Evolutionary conservation across 2,888 invertebrate genomes (phyloP), one percentile per base, ranked within the genome.

Genomic region (Drosophila kambysellisi): DNA sequence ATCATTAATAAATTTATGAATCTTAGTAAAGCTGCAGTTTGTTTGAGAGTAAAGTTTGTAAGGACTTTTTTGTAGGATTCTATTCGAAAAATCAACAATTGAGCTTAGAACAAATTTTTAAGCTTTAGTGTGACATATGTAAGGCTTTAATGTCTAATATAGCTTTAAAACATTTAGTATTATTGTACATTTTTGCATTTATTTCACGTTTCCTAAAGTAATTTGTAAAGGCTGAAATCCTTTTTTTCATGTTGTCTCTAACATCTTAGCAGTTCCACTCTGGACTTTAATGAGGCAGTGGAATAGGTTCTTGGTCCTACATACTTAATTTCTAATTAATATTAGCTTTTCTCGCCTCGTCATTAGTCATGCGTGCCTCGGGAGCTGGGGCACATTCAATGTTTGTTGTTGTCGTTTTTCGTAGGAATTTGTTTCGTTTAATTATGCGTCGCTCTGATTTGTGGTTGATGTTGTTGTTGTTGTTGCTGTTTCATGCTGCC

Each of bases 321-420:
- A 52, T 56, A 67, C 73, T 78, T 83, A 74, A 73, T 70, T 81
- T 83, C 71, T 87, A 83, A 84, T 84, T 84, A 89, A 72, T 79
- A 72, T 78, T 58, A 78, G 66, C 82, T 74, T 77, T 70, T 57
- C 59, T 51, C 53, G 56, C 37, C 51, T 29, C 46, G 35, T 62
- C 74, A 73, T 81, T 87, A 81, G 78, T 89, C 81, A 83, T 78
- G 70, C 79, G 30, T 39, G 72, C 77, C 77, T 53, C 39, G 48
- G 56, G 61, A 71, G 52, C 59, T 30, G 32, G 32, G 43, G 17
- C 61, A 54, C 39, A 29, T 29, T 39, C 17, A 12, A 15, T 20
- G 48, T 51, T 56, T 62, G 48, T 48, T 62, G 32, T 25, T 12
- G 51, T 48, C 53, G 50, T 8, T n/a, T 60, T 53, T 69, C 37